Conservation (phyloP, 2,888 invertebrate genomes). For the Rhogogaster chlorosoma region DNA sequence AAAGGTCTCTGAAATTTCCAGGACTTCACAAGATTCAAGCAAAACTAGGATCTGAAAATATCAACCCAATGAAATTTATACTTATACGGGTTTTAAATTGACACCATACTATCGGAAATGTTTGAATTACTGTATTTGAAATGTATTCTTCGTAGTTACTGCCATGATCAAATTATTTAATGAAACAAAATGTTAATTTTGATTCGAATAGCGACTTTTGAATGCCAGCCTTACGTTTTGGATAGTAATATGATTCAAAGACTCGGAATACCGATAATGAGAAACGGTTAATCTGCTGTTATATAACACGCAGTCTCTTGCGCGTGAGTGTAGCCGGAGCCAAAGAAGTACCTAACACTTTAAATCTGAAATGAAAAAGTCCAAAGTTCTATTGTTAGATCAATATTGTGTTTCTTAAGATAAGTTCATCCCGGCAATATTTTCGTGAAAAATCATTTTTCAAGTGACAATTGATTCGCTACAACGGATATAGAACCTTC, state of each 20-base stretch:
- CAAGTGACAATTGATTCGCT: background rate
- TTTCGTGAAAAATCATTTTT: background rate
- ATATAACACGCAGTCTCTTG: background rate
- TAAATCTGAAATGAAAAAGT: background rate
- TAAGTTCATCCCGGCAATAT: background rate
- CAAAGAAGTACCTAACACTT: background rate
- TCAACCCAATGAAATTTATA: background rate
- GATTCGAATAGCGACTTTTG: background rate
- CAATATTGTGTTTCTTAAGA: background rate
- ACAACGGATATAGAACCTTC: background rate
- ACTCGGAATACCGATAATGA: background rate
- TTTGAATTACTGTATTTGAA: background rate
- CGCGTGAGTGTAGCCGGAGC: background rate
- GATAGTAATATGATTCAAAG: background rate
- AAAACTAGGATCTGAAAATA: background rate
- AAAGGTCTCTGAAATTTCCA: background rate
- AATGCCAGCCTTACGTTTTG: background rate
- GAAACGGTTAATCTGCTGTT: background rate
- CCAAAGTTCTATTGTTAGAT: background rate
- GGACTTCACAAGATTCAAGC: background rate
- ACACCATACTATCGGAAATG: background rate
- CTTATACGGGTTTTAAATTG: no score
- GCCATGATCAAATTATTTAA: background rate
- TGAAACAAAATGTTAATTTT: background rate
- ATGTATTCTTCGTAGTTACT: background rate